Conservation (phyloP, 92 coral and sea anemone species). For the Epizoanthus stellaris region DNA sequence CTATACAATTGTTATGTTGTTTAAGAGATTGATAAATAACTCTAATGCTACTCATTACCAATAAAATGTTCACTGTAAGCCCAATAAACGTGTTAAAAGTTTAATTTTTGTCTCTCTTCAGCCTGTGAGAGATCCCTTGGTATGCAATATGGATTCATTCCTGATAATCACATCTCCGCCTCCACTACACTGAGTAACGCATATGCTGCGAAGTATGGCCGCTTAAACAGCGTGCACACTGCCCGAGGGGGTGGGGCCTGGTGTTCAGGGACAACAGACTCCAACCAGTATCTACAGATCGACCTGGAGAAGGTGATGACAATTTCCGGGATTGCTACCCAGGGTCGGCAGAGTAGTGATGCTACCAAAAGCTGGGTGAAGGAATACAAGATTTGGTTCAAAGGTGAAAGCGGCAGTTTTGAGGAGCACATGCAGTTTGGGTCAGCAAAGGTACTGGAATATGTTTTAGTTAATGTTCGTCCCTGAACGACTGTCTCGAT, state of each 20-base stretch:
- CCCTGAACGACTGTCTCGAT: neutral
- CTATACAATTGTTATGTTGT: no score
- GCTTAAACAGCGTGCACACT: slow-evolving; percentile 73
- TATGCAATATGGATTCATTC: slow-evolving; percentile 76
- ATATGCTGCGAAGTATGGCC: slow-evolving; percentile 69
- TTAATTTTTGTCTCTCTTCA: slow-evolving; percentile 16
- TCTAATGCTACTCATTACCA: neutral
- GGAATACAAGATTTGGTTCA: slow-evolving; percentile 66
- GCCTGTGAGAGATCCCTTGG: slow-evolving; percentile 76
- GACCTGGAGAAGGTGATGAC: slow-evolving; percentile 75
- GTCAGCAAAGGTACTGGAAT: slow-evolving; percentile 49
- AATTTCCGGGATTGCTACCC: slow-evolving; percentile 81
- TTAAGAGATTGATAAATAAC: no score
- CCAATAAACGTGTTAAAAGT: neutral
- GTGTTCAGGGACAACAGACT: slow-evolving; percentile 75
- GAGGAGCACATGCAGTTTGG: slow-evolving; percentile 77
- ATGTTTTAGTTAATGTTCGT: neutral
- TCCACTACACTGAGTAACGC: slow-evolving; percentile 51
- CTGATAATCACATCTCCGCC: slow-evolving; percentile 65
- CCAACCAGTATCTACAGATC: slow-evolving; percentile 68
- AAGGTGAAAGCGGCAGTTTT: slow-evolving; percentile 65
- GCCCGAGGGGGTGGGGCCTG: slow-evolving; percentile 81
- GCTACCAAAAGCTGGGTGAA: slow-evolving; percentile 71
- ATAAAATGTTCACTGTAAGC: neutral
- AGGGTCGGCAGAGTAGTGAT: slow-evolving; percentile 70